These are phyloP conservation scores for Spermophilus dauricus DNA, from an alignment of 2,113 vertebrate species.

Conservation along the genomic window DNA sequence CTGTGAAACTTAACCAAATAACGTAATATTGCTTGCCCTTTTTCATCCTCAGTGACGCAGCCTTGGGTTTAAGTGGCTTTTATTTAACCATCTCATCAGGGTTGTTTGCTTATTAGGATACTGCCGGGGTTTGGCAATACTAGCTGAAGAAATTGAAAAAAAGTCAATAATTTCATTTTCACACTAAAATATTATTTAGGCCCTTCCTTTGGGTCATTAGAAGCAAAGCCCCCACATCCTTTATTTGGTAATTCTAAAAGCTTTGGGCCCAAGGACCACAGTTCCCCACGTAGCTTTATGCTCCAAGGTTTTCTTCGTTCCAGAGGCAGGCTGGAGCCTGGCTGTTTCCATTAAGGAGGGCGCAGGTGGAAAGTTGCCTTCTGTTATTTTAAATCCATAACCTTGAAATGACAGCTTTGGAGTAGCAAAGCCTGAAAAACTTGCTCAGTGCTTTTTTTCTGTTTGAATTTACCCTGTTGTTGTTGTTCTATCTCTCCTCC, in stretches of 20 bases:
- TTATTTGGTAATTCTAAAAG: constrained; percentile 28
- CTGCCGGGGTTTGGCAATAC: not conserved
- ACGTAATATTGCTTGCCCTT: not conserved
- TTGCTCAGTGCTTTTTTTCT: not conserved
- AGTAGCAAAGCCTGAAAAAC: constrained; percentile 53
- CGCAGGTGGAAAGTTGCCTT: not conserved
- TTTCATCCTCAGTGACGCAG: not conserved
- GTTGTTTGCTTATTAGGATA: not conserved
- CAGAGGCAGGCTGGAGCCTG: not conserved
- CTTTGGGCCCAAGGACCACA: not conserved
- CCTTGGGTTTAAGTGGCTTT: not conserved
- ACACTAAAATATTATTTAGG: not conserved
- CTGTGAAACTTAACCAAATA: not conserved
- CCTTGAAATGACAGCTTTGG: constrained; percentile 71
- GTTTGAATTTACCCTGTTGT: not conserved
- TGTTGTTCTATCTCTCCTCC: not conserved
- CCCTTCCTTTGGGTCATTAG: not conserved
- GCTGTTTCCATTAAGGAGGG: not conserved
- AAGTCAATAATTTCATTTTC: constrained; percentile 15
- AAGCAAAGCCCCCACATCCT: not conserved
- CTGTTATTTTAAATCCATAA: constrained; percentile 54
- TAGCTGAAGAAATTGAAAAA: not conserved
- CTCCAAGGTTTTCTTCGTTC: not conserved
- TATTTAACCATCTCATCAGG: not conserved
- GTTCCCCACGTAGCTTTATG: not conserved